These are phyloP conservation scores for Drosophila yakuba DNA, from an alignment of 1,140 invertebrate species.

Conservation along the genomic window DNA sequence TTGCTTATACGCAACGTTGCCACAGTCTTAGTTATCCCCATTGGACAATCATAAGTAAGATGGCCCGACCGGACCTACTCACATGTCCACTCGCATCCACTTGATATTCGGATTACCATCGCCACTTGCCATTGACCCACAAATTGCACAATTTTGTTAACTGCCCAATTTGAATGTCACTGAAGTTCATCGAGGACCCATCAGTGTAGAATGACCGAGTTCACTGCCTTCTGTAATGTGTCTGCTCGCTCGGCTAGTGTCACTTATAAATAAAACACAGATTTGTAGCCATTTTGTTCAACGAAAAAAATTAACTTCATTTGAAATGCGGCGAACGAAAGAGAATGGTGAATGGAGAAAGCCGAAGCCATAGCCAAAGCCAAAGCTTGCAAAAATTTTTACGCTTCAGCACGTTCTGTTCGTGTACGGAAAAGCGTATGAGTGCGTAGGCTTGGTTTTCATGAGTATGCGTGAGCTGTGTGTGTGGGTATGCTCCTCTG, in stretches of 20 bases:
- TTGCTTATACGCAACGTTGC: conserved; percentile 29
- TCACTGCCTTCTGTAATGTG: conserved; percentile 45
- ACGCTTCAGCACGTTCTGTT: conserved; percentile 57
- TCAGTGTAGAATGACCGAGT: conserved; percentile 18
- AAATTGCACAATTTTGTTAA: conserved; percentile 65
- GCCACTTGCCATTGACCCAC: conserved; percentile 51
- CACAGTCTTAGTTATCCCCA: conserved; percentile 13
- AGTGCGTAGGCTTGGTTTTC: background rate
- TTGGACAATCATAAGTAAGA: conserved; percentile 26
- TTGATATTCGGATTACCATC: conserved; percentile 30
- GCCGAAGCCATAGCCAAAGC: conserved; percentile 21
- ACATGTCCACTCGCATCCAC: conserved; percentile 33
- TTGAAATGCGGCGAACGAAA: conserved; percentile 50
- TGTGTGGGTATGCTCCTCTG: conserved; percentile 19
- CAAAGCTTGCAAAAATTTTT: conserved; percentile 65
- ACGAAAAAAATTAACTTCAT: conserved; percentile 54
- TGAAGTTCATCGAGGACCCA: conserved; percentile 44
- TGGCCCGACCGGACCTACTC: conserved; percentile 33
- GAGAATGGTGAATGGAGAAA: background rate
- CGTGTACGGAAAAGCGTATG: conserved; percentile 9
- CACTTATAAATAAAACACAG: conserved; percentile 71
- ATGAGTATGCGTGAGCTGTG: background rate
- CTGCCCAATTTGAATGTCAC: conserved; percentile 61
- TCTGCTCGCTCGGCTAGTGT: conserved; percentile 40
- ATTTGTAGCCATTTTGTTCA: conserved; percentile 59